Percentiles rank a stretch among this genome's conserved stretches.
phyloP scores from a whole-genome alignment of 2,113 vertebrate genomes.

The Psilopsiagon aurifrons region DNA sequence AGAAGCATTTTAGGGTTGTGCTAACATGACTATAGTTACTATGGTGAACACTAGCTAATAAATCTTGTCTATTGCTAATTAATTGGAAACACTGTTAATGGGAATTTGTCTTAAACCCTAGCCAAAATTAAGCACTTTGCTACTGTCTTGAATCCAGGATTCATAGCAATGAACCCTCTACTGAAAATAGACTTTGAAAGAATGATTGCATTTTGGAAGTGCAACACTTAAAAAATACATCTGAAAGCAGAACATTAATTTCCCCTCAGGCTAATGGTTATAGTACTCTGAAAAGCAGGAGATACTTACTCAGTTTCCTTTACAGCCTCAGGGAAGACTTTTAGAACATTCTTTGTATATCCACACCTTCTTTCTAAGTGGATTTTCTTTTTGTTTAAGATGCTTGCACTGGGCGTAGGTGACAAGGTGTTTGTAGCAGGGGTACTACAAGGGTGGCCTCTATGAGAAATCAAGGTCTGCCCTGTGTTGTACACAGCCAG shows the following conservation, averaged over 20 bases:
- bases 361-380: not conserved
- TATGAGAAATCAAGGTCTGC: not conserved
- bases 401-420: rapidly evolving
- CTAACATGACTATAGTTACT: not conserved
- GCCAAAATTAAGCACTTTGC: not conserved
- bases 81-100: not conserved
- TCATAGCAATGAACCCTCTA: not conserved
- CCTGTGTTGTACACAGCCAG: rapidly evolving
- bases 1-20: not conserved
- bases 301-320: not conserved
- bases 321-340: not conserved
- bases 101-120: not conserved
- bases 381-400: not conserved
- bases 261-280: not conserved
- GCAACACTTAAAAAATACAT: not conserved
- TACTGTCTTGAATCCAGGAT: not conserved
- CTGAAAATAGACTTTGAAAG: not conserved
- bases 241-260: not conserved
- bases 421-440: not conserved
- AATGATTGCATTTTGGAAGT: not conserved
- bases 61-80: not conserved
- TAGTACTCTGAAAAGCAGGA: not conserved
- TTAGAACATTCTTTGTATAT: not conserved
- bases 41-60: not conserved
- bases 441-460: not conserved